phyloP scores from a whole-genome alignment of 2,797 vertebrate species.

The Anomalospiza imberbis region DNA sequence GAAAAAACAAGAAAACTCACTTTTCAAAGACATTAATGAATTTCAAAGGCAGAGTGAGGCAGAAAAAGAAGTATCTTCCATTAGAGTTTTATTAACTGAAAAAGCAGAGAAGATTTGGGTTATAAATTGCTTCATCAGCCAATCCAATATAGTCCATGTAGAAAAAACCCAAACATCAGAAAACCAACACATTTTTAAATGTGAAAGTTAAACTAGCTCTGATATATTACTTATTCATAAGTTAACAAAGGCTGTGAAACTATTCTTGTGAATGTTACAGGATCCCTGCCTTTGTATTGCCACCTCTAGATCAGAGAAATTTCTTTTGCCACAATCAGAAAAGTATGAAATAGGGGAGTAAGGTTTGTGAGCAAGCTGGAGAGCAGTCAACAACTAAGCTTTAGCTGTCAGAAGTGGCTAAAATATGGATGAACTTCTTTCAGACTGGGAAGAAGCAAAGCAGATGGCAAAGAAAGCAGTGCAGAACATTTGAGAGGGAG shows the following conservation, averaged over 20 bases:
- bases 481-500: background rate
- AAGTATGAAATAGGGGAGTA: background rate
- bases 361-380: background rate
- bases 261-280: background rate
- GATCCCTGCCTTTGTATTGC: background rate
- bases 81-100: background rate
- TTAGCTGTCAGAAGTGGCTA: background rate
- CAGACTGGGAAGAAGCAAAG: background rate
- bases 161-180: background rate
- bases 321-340: background rate
- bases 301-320: background rate
- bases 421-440: background rate
- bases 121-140: background rate
- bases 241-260: background rate
- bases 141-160: background rate
- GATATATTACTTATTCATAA: background rate
- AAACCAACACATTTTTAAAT: rapidly evolving
- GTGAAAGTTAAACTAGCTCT: background rate
- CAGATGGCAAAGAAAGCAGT: background rate
- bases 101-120: background rate
- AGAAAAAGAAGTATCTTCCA: background rate
- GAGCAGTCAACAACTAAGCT: background rate
- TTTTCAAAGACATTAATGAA: background rate
- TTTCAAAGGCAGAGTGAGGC: background rate
- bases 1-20: background rate